Base-by-base conservation (phyloP, 2,888 invertebrate species). In the Nemotelus pantherinus region DNA sequence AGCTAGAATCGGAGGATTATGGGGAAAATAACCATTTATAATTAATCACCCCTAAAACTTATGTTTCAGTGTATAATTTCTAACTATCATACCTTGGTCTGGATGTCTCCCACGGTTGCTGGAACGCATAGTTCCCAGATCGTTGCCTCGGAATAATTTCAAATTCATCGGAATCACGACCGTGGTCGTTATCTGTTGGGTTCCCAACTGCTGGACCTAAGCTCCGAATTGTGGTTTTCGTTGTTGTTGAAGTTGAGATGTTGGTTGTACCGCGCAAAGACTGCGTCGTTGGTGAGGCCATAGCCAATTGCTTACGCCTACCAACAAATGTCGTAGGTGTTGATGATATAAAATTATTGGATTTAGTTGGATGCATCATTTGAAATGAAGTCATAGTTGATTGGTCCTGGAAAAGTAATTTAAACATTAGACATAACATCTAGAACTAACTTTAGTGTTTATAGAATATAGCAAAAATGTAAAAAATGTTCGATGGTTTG, bases 111-210 rank as follows among this genome's bases (percentile, higher is more conserved):
- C 70, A 65, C 7, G n/a, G 55, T 55, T n/a, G 5, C n/a, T 41
- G 10, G 2, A 47, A 47, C 1, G 47, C 41, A 60, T 48, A 65
- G 47, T 50, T 64, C n/a, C 43, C 55, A 55, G 10, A n/a, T n/a
- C 44, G 64, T 55, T 71, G 68, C 9, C 74, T 80, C 6, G 82
- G 81, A 67, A 83, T 80, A 71, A 82, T 81, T 74, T 83, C 83
- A 44, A 84, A 81, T 77, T 84, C 83, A 72, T 85, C 84, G 77
- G 82, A 9, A 75, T 79, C 48, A 76, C 74, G 41, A 44, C 63
- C 77, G 67, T 77, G 78, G 64, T 65, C 68, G 9, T 72, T 41
- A 6, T 44, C 53, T 55, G 76, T n/a, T 67, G 45, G 53, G 50
- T 25, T 25, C 25, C 25, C 25, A 25, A 25, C 25, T 25, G 25